Evolutionary conservation across 2,797 vertebrate genomes (phyloP).

Genomic region (Etheostoma perlongum): DNA sequence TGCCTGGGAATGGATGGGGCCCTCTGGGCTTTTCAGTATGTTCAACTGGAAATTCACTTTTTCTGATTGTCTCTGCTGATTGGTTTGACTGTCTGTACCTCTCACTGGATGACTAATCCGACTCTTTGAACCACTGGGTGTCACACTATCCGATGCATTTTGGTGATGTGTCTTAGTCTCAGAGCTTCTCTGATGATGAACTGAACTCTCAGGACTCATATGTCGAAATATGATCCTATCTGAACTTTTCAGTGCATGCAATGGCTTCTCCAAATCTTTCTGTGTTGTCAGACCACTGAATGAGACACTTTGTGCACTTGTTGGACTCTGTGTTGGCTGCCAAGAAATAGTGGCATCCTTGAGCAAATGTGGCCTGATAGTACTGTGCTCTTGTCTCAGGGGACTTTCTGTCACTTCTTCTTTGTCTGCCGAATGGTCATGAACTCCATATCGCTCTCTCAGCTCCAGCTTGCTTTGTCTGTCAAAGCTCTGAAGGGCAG

Average conservation of each 20-base stretch:
- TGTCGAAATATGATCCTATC: slow-evolving; percentile 36
- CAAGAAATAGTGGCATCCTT: slow-evolving; percentile 52
- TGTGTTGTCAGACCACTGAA: slow-evolving; percentile 20
- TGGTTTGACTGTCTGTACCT: slow-evolving; percentile 40
- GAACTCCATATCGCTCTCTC: slow-evolving; percentile 75
- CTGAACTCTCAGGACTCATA: slow-evolving; percentile 18
- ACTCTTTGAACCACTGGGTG: slow-evolving; percentile 10
- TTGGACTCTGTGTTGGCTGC: slow-evolving; percentile 42
- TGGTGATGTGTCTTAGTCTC: slow-evolving; percentile 13
- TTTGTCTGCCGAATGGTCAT: slow-evolving; percentile 54
- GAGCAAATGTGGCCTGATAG: slow-evolving; percentile 30
- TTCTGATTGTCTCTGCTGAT: slow-evolving; percentile 42
- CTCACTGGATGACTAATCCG: slow-evolving; percentile 20
- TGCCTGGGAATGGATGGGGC: background rate
- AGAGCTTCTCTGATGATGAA: slow-evolving; percentile 28
- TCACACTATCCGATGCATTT: slow-evolving; percentile 27
- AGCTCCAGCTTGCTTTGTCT: slow-evolving; percentile 74
- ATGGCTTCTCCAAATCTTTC: slow-evolving; percentile 45
- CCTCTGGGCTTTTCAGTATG: slow-evolving; percentile 16
- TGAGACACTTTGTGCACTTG: slow-evolving; percentile 29
- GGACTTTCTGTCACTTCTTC: slow-evolving; percentile 61
- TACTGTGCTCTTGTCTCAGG: slow-evolving; percentile 44
- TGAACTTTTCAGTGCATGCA: slow-evolving; percentile 32
- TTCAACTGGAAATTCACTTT: slow-evolving; percentile 8
- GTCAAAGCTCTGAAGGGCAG: slow-evolving; percentile 44